Base-by-base conservation (phyloP, 2,113 vertebrate genomes). In the Heloderma charlesbogerti region DNA sequence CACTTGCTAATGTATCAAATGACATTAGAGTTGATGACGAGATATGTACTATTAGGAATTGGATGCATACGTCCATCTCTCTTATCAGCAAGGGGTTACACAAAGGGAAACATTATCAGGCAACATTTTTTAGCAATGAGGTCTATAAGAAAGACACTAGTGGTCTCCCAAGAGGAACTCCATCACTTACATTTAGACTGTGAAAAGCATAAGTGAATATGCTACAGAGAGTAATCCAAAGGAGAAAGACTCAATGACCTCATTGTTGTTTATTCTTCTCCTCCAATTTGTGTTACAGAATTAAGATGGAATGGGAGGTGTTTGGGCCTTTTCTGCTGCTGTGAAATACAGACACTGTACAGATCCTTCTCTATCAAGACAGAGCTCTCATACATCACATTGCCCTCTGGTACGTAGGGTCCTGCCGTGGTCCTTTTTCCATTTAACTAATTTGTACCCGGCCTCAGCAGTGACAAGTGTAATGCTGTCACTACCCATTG, bases 161-260 rank as follows among this genome's bases (percentile, higher is more conserved):
- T 45, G 37, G 60, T 34, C 81, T 84, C 81, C 81, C 60, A 78
- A 34, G 82, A 45, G 87, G 66, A 57, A 25, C 18, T 69, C 60
- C 43, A 34, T 72, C 51, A 89, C 78, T 79, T 89, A 43, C 81
- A 37, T 31, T 79, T 86, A 85, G 22, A 79, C 18, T 66, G 54
- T 48, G 78, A 40, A 8, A 18, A 90, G 5, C 84, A 67, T 34
- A 20, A 80, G 18, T 77, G 60, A 54, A 87, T 88, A 77, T 40
- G 43, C 57, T 72, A 71, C 51, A 57, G 71, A 79, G 86, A 78
- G 80, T 81, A 91, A 87, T 43, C n/a, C 60, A 90, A 29, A 22
- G 69, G 34, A 43, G 60, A 45, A 51, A 67, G 80, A 16, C 80
- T 87, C 60, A 91, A 51, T 43, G 74, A 60, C 40, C 84, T 84